Percentiles rank a stretch among this genome's conserved stretches.
These are phyloP conservation scores for Pteropus alecto DNA, from an alignment of 2,113 vertebrate species.

Conservation along the genomic window DNA sequence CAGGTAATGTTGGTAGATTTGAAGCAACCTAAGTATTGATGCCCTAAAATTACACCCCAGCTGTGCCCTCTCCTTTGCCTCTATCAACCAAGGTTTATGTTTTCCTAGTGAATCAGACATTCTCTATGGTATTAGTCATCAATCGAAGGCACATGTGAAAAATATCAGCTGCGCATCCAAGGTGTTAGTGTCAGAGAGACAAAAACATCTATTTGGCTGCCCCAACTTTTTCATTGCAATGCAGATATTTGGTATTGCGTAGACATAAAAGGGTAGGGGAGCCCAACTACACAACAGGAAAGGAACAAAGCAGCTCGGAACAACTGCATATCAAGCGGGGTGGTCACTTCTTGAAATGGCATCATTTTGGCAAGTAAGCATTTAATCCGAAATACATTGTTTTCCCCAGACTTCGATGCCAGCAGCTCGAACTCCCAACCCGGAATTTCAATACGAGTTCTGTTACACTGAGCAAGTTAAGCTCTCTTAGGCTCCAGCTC, in stretches of 20 bases:
- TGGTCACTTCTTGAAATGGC: background rate
- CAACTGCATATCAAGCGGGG: background rate
- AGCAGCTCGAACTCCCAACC: background rate
- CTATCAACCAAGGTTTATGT: background rate
- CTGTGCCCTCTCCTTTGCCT: fast-evolving
- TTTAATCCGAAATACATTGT: background rate
- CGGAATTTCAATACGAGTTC: background rate
- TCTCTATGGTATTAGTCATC: background rate
- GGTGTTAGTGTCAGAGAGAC: background rate
- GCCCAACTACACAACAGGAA: background rate
- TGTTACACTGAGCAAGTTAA: too few relatives aligned
- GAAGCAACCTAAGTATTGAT: background rate
- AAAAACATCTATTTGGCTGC: background rate
- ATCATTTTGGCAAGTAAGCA: background rate
- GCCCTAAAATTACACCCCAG: background rate
- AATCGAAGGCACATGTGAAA: background rate
- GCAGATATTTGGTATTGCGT: background rate
- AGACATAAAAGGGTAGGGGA: background rate
- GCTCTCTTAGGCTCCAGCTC: background rate
- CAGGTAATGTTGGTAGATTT: background rate
- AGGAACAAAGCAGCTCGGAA: background rate
- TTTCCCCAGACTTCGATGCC: background rate
- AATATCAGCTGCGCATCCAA: background rate
- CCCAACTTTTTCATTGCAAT: background rate
- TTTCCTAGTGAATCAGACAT: background rate